These are phyloP conservation scores for Tragelaphus strepsiceros DNA, from an alignment of 2,113 vertebrate species.

Conservation along the genomic window DNA sequence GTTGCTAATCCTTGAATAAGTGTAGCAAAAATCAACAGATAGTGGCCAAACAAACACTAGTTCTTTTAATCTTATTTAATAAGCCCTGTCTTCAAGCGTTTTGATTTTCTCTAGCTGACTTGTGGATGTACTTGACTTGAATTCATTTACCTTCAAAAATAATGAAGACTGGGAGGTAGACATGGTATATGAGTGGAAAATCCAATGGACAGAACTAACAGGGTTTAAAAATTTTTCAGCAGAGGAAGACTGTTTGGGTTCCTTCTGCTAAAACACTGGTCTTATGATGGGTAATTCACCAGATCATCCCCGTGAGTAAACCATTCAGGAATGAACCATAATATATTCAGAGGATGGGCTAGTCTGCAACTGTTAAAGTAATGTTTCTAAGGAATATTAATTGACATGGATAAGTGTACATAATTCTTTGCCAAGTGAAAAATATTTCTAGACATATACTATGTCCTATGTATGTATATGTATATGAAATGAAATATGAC, in stretches of 20 bases:
- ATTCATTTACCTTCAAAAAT: background rate
- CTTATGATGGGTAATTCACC: background rate
- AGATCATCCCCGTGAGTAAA: background rate
- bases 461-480: background rate
- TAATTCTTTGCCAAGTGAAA: background rate
- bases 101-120: slow-evolving; percentile 34
- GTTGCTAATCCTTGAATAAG: background rate
- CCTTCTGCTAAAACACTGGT: background rate
- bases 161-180: background rate
- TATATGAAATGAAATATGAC: background rate
- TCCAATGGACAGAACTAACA: background rate
- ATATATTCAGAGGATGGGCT: background rate
- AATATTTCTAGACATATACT: background rate
- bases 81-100: background rate
- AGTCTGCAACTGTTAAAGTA: background rate
- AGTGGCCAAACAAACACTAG: background rate
- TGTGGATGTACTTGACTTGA: background rate
- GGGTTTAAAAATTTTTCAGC: background rate
- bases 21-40: background rate
- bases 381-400: background rate
- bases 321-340: background rate
- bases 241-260: background rate
- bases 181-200: background rate
- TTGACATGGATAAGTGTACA: background rate
- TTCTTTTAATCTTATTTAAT: slow-evolving; percentile 9